Conservation (phyloP, 2,888 invertebrate genomes). For the Orthonevra nobilis region DNA sequence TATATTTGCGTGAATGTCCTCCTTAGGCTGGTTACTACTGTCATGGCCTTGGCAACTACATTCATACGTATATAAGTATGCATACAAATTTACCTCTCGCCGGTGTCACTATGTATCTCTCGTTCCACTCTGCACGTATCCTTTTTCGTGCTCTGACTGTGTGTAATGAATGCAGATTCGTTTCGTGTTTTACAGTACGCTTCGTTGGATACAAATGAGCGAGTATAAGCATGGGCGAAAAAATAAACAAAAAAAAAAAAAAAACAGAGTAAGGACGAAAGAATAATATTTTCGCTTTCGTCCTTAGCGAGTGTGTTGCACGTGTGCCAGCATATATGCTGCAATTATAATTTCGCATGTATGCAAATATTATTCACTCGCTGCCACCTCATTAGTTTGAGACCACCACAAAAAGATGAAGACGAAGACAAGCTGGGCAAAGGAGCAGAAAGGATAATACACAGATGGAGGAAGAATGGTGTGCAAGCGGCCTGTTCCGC, state of each 20-base stretch:
- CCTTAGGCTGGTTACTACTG: slow-evolving; percentile 64
- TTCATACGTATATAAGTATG: too few species aligned
- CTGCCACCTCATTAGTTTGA: slow-evolving; percentile 69
- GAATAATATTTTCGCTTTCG: slow-evolving; percentile 45
- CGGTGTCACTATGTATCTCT: not conserved
- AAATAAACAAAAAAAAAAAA: slow-evolving; percentile 6
- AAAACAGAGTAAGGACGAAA: slow-evolving; percentile 17
- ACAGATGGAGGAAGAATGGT: not conserved
- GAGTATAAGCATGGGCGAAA: slow-evolving; percentile 3
- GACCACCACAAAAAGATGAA: slow-evolving; percentile 41
- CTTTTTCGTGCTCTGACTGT: slow-evolving; percentile 16
- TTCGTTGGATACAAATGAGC: slow-evolving; percentile 57
- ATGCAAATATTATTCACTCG: slow-evolving; percentile 65
- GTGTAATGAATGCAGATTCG: slow-evolving; percentile 54
- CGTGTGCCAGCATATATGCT: slow-evolving; percentile 56
- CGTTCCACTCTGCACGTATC: not conserved
- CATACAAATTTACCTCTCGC: slow-evolving; percentile 31
- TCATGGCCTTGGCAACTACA: slow-evolving; percentile 60
- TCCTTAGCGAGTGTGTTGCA: slow-evolving; percentile 35
- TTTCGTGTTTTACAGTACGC: slow-evolving; percentile 45
- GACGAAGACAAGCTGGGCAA: slow-evolving; percentile 34
- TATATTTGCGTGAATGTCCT: slow-evolving; percentile 42
- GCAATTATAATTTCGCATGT: slow-evolving; percentile 67
- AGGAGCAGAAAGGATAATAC: slow-evolving; percentile 16
- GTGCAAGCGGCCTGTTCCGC: slow-evolving; percentile 4